These are phyloP conservation scores for Butorides virescens DNA, from an alignment of 2,113 vertebrate genomes.

Conservation along the genomic window DNA sequence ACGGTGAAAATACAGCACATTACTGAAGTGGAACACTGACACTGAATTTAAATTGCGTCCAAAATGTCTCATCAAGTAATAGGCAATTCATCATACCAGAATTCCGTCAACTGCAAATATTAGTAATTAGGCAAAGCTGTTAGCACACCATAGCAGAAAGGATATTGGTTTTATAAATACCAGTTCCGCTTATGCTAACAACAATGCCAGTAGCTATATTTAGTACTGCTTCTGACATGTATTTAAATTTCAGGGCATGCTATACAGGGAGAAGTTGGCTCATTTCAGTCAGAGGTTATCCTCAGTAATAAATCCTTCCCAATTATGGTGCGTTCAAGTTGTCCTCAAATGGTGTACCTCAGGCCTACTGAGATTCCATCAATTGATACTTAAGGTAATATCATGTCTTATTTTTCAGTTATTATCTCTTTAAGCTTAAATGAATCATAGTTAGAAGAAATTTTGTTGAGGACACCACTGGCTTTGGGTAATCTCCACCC, in stretches of 20 bases:
- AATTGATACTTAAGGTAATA: neutral
- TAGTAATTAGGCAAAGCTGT: constrained; percentile 18
- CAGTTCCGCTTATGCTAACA: neutral
- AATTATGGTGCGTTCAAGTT: neutral
- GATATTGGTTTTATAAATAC: constrained; percentile 6
- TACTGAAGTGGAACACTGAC: constrained; percentile 4
- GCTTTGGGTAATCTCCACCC: neutral
- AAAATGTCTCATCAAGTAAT: neutral
- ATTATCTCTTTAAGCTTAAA: neutral
- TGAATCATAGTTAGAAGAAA: neutral
- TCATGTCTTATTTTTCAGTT: neutral
- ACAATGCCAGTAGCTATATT: constrained; percentile 28
- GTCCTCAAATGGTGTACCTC: neutral
- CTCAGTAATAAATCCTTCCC: neutral
- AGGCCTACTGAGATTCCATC: neutral
- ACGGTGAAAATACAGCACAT: neutral
- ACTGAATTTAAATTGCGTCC: neutral
- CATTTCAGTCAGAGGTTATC: neutral
- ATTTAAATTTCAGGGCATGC: constrained; percentile 17
- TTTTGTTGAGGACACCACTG: neutral
- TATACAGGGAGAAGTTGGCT: neutral
- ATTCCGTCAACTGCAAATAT: constrained; percentile 11
- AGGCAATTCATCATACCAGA: constrained; percentile 16
- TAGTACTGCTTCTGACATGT: constrained; percentile 4
- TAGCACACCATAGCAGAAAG: neutral